Conservation (phyloP, 2,888 invertebrate species). For the Melangyna quadrimaculata region DNA sequence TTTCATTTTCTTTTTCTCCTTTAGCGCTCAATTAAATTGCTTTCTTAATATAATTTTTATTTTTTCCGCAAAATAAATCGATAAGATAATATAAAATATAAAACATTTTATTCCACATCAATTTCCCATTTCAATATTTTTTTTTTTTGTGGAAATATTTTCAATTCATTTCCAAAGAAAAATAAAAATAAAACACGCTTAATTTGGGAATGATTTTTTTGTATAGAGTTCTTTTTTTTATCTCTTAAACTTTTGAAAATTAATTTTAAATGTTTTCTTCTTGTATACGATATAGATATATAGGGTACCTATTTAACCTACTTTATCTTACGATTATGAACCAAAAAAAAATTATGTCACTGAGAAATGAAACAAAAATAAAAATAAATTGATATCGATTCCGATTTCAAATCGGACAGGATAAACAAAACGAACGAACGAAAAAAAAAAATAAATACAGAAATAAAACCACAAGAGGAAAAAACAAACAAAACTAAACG, state of each 20-base stretch:
- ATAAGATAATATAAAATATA: neutral
- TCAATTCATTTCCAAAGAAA: slow-evolving; percentile 15
- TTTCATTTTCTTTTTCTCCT: too few species aligned
- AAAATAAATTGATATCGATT: slow-evolving; percentile 70
- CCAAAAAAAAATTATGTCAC: slow-evolving; percentile 20
- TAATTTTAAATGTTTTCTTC: slow-evolving; percentile 37
- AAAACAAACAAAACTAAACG: slow-evolving; percentile 11
- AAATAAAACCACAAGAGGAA: neutral
- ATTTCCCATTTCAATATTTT: neutral
- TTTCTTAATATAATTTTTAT: neutral
- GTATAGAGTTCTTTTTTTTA: neutral
- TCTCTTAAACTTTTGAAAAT: slow-evolving; percentile 18
- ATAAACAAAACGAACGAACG: slow-evolving; percentile 9
- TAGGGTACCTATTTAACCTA: too few species aligned
- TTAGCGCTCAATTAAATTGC: neutral
- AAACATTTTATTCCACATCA: neutral
- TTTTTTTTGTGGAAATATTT: neutral
- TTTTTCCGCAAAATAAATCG: neutral
- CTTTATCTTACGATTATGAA: slow-evolving; percentile 39
- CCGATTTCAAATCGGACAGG: slow-evolving; percentile 22
- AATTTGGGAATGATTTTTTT: slow-evolving; percentile 21
- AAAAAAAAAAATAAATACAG: neutral
- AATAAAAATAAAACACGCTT: slow-evolving; percentile 4
- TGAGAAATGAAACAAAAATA: slow-evolving; percentile 62
- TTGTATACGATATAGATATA: neutral